Base-by-base conservation (phyloP, 2,888 invertebrate genomes). In the Troides aeacus region DNA sequence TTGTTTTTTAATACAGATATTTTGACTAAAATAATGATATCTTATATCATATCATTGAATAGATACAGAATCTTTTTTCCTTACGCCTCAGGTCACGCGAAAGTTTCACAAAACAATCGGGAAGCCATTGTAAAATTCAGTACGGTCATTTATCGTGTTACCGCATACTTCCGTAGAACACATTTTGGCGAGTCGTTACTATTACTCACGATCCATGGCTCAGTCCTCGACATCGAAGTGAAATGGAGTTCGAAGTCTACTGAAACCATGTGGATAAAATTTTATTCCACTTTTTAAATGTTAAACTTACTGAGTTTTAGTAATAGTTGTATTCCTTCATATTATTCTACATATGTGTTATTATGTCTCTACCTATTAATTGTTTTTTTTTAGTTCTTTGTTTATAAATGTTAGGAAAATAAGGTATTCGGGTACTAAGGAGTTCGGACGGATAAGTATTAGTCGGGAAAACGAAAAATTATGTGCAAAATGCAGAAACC, bases 401-500 rank as follows among this genome's bases (percentile, higher is more conserved):
- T 39, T 10, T 15, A 50, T 50, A 5, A 15, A 17, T 50, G 18
- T 50, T 18, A 50, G 12, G 0, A 50, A 50, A 17, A 15, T 17
- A 15, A 50, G 50, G 5, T 50, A 50, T 5, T 15, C 5, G 15
- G 10, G 5, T 50, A 18, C 15, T 50, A 50, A 17, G 15, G 50
- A 12, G 50, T 50, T 1, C 50, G 5, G 5, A 50, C 50, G 50
- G 18, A 18, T 50, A 50, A 50, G 50, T 50, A 50, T 50, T 50
- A 50, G 50, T 17, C 50, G 50, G 17, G 17, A 8, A 1, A 39
- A 53, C 12, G 56, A 59, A 59, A 23, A 30, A 59, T 30, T 23
- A 30, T 7, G 59, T 59, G 15, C 59, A 30, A 59, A 59, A 57
- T 59, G 59, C 59, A 59, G 59, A 21, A 24, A 30, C 59, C 59